Evolutionary conservation across 2,888 invertebrate species (phyloP).

Genomic region (Leucophenga maculata): DNA sequence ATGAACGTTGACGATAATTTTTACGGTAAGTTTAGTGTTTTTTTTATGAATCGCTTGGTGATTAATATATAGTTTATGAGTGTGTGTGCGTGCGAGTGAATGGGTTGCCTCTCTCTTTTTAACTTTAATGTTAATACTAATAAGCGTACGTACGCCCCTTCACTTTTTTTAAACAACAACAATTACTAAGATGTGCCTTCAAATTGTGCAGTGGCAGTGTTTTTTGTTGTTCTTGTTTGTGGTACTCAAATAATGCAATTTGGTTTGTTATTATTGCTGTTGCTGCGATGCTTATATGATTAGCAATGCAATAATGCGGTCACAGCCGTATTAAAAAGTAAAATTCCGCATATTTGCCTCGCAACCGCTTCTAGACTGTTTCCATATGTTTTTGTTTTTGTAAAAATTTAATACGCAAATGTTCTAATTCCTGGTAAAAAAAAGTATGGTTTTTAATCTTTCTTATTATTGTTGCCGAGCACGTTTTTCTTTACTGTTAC

Average conservation of each 20-base stretch:
- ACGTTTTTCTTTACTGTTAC: constrained; percentile 8
- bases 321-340: neutral
- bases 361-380: neutral
- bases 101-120: constrained; percentile 5
- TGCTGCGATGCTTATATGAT: neutral
- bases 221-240: neutral
- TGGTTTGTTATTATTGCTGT: neutral
- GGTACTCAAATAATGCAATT: neutral
- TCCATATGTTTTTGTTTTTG: neutral
- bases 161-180: constrained; percentile 15
- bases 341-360: neutral
- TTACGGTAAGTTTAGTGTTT: constrained; percentile 41
- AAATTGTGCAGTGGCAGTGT: neutral
- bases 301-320: constrained; percentile 4
- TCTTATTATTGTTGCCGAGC: neutral
- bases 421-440: neutral
- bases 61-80: neutral
- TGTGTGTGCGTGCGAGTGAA: constrained; percentile 2
- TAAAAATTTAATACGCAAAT: neutral
- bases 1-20: constrained; percentile 51
- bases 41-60: neutral
- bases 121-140: neutral
- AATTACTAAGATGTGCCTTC: neutral
- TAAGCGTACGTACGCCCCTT: constrained; percentile 7
- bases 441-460: neutral